These are phyloP conservation scores for Eulithis prunata DNA, from an alignment of 2,888 invertebrate species.

Conservation along the genomic window DNA sequence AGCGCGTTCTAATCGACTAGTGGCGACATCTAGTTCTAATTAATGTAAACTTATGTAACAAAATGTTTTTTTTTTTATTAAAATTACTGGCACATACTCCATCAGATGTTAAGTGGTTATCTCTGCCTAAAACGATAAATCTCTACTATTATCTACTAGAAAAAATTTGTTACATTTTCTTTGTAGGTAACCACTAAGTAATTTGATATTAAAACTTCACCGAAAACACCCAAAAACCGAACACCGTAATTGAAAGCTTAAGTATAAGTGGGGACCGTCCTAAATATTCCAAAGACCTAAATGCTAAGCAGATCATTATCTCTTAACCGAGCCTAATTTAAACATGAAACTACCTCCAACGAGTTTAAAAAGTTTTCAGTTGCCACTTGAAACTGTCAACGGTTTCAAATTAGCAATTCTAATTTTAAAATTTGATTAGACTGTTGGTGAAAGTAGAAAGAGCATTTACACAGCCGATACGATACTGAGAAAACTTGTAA, in stretches of 20 bases:
- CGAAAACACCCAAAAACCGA: background rate
- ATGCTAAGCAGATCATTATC: background rate
- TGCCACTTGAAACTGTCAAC: slow-evolving; percentile 21
- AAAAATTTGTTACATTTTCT: no score
- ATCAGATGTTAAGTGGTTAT: no score
- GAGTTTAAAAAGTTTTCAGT: slow-evolving; percentile 23
- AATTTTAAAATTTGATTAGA: slow-evolving; percentile 40
- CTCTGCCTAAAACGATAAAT: no score
- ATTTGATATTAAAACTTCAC: no score
- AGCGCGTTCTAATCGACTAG: no score
- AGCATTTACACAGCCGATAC: slow-evolving; percentile 4
- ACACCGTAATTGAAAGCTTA: slow-evolving; percentile 5
- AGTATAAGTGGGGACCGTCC: background rate
- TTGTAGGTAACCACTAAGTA: no score
- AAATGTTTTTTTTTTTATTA: no score
- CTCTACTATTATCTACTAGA: no score
- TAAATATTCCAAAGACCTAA: background rate
- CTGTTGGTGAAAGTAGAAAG: slow-evolving; percentile 14
- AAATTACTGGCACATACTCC: no score
- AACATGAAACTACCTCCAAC: slow-evolving; percentile 14
- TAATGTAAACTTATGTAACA: no score
- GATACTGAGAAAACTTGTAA: background rate
- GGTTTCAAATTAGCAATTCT: slow-evolving; percentile 33
- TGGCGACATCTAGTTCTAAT: no score
- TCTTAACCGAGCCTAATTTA: slow-evolving; percentile 8